phyloP scores from a whole-genome alignment of 2,888 invertebrate genomes.

The Dolichomitus sp. region DNA sequence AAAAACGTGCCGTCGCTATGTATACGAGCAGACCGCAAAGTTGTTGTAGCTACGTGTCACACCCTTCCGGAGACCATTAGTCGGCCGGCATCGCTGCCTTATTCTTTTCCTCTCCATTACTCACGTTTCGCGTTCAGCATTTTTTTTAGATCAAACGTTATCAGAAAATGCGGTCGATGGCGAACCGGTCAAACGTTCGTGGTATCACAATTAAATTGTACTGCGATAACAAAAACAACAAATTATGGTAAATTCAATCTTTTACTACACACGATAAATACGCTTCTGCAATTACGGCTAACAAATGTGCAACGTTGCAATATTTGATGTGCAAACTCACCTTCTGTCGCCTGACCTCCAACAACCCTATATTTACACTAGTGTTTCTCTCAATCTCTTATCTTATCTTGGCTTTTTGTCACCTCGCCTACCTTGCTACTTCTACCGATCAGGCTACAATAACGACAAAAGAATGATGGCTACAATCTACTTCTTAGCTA shows the following conservation, averaged over 20 bases:
- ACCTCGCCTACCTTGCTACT: neutral
- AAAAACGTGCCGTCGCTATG: conserved; percentile 14
- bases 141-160: neutral
- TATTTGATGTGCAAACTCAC: neutral
- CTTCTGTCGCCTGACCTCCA: neutral
- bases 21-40: conserved; percentile 22
- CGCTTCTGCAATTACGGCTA: neutral
- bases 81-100: conserved; percentile 19
- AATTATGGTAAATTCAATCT: neutral
- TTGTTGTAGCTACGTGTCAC: conserved; percentile 34
- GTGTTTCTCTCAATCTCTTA: conserved; percentile 10
- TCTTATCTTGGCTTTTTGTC: neutral
- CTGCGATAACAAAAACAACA: neutral
- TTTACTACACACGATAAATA: neutral
- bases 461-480: neutral
- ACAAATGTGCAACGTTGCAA: conserved; percentile 16
- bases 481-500: neutral
- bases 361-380: neutral
- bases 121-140: conserved; percentile 14
- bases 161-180: neutral
- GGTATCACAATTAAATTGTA: neutral
- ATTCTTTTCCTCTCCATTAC: conserved; percentile 16
- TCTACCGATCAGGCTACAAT: neutral
- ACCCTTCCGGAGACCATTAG: conserved; percentile 50
- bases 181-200: neutral